Conservation (phyloP, 2,888 invertebrate genomes). For the Ochropleura leucogaster region DNA sequence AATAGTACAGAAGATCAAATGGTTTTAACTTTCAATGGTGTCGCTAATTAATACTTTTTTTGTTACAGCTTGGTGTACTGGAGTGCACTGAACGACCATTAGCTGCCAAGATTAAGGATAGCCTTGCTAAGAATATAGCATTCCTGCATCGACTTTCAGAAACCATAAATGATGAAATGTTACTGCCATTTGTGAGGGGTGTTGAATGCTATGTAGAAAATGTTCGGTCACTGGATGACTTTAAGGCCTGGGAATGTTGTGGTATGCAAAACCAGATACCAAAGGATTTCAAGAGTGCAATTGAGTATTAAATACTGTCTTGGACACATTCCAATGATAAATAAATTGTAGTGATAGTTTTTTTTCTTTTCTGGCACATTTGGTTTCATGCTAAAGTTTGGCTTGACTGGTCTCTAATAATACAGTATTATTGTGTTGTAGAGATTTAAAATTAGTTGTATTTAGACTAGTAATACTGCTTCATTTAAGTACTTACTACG, state of each 20-base stretch:
- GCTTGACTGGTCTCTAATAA: slow-evolving; percentile 50
- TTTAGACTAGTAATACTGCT: slow-evolving; percentile 47
- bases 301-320: slow-evolving; percentile 81
- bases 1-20: background rate
- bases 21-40: background rate
- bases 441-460: slow-evolving; percentile 27
- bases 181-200: slow-evolving; percentile 85
- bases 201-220: slow-evolving; percentile 86
- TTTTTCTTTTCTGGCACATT: slow-evolving; percentile 70
- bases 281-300: slow-evolving; percentile 86
- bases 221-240: slow-evolving; percentile 85
- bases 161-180: slow-evolving; percentile 85
- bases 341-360: slow-evolving; percentile 55
- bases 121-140: slow-evolving; percentile 84
- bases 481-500: slow-evolving; percentile 29
- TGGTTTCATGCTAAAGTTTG: slow-evolving; percentile 61
- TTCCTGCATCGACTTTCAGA: slow-evolving; percentile 86
- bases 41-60: background rate
- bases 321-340: slow-evolving; percentile 59
- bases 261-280: slow-evolving; percentile 85
- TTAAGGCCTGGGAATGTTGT: slow-evolving; percentile 87
- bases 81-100: slow-evolving; percentile 86
- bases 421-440: slow-evolving; percentile 58
- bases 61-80: slow-evolving; percentile 85
- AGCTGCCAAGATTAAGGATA: slow-evolving; percentile 81